A percentile compares a stretch with the other conserved stretches of the same genome.
phyloP scores from a whole-genome alignment of 2,113 vertebrate species.

The Chaenocephalus aceratus region DNA sequence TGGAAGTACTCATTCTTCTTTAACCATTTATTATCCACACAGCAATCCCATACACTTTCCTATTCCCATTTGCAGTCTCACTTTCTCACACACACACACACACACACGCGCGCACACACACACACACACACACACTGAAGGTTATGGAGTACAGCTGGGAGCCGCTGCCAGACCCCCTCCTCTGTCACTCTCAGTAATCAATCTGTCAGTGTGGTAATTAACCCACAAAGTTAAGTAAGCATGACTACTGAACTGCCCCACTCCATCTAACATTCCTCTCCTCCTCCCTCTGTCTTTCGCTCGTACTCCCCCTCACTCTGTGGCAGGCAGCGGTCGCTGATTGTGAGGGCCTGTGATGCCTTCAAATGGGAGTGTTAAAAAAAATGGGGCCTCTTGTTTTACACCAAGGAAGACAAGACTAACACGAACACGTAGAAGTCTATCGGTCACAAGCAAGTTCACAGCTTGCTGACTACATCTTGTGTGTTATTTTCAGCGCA shows the following conservation, averaged over 20 bases:
- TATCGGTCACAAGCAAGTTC: neutral
- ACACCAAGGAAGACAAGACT: neutral
- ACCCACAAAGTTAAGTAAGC: slow-evolving; percentile 79
- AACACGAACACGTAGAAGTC: neutral
- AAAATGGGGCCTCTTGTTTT: slow-evolving; percentile 23
- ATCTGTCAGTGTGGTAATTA: slow-evolving; percentile 80
- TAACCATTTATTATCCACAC: slow-evolving; percentile 32
- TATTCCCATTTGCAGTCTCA: slow-evolving; percentile 25
- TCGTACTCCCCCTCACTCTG: slow-evolving; percentile 50
- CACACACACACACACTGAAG: slow-evolving; percentile 33
- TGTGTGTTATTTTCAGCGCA: neutral
- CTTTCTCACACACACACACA: slow-evolving; percentile 30
- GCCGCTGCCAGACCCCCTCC: slow-evolving; percentile 63
- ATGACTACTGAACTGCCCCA: slow-evolving; percentile 76
- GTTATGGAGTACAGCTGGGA: slow-evolving; percentile 74
- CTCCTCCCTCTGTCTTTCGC: slow-evolving; percentile 61
- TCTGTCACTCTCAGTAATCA: slow-evolving; percentile 75
- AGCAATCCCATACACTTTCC: slow-evolving; percentile 9
- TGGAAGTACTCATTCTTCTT: slow-evolving; percentile 23
- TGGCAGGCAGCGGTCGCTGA: slow-evolving; percentile 54
- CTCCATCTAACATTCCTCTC: slow-evolving; percentile 72
- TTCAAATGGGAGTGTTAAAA: slow-evolving; percentile 7
- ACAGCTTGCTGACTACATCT: neutral
- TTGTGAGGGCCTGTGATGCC: slow-evolving; percentile 36
- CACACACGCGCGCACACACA: slow-evolving; percentile 20